Evolutionary conservation across 2,888 invertebrate genomes (phyloP).

Genomic region (Thereva unica): DNA sequence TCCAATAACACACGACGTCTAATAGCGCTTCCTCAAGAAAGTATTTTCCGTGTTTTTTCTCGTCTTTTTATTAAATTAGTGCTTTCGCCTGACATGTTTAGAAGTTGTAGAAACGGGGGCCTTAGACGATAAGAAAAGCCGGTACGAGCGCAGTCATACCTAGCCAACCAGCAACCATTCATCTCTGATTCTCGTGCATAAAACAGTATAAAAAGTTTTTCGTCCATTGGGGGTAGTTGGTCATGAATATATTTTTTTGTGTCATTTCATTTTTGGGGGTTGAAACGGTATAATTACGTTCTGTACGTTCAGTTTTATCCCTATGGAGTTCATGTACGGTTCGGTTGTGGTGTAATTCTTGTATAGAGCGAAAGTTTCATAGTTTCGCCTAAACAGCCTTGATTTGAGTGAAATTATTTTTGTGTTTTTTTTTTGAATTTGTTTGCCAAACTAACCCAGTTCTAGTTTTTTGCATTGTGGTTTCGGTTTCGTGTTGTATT

Average conservation of each 20-base stretch:
- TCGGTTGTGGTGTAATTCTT: conserved; percentile 1
- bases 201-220: no score
- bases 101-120: no score
- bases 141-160: no score
- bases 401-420: conserved; percentile 22
- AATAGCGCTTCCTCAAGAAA: no score
- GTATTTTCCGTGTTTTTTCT: no score
- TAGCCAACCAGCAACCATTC: no score
- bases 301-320: conserved; percentile 7
- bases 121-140: no score
- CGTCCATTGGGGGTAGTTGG: conserved; percentile 3
- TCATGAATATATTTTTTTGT: conserved; percentile 1
- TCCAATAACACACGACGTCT: no score
- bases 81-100: no score
- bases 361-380: not conserved
- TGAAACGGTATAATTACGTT: conserved; percentile 15
- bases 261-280: conserved; percentile 12
- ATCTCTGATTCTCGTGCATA: no score
- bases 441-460: conserved; percentile 8
- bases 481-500: conserved; percentile 10
- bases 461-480: conserved; percentile 10
- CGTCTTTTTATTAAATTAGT: no score
- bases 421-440: not conserved
- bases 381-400: no score
- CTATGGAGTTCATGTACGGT: not conserved